Evolutionary conservation across 2,113 vertebrate genomes (phyloP).

Genomic region (Lagopus leucura): DNA sequence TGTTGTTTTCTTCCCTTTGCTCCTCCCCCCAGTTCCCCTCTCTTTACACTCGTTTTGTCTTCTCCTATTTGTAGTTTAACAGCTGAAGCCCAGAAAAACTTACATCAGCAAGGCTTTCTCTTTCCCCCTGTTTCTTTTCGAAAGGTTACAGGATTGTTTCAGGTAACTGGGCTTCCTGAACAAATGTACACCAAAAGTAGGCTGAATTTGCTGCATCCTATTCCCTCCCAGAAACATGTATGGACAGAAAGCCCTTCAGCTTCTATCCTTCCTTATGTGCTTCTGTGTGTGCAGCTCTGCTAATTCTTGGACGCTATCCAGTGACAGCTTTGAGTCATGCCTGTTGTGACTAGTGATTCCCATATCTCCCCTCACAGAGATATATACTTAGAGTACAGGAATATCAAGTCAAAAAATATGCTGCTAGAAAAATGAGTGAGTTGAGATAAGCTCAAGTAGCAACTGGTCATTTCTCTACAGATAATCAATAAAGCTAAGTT

Average conservation of each 20-base stretch:
- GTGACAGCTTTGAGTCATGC: neutral
- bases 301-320: constrained; percentile 37
- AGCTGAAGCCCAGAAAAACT: neutral
- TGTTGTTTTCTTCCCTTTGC: no score
- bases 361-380: constrained; percentile 14
- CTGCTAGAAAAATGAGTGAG: neutral
- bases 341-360: constrained; percentile 50
- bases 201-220: neutral
- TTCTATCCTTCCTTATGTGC: neutral
- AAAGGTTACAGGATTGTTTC: neutral
- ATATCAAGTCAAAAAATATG: neutral
- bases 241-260: neutral
- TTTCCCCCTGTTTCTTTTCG: neutral
- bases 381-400: neutral
- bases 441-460: neutral
- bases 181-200: neutral
- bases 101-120: neutral
- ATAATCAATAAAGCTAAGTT: neutral
- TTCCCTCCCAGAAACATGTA: neutral
- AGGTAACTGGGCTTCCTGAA: neutral
- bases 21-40: neutral
- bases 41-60: neutral
- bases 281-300: neutral
- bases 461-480: neutral
- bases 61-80: neutral